Percentiles rank a stretch among this genome's conserved stretches.
Evolutionary conservation across 2,113 vertebrate genomes (phyloP).

Genomic region (Recurvirostra avosetta): DNA sequence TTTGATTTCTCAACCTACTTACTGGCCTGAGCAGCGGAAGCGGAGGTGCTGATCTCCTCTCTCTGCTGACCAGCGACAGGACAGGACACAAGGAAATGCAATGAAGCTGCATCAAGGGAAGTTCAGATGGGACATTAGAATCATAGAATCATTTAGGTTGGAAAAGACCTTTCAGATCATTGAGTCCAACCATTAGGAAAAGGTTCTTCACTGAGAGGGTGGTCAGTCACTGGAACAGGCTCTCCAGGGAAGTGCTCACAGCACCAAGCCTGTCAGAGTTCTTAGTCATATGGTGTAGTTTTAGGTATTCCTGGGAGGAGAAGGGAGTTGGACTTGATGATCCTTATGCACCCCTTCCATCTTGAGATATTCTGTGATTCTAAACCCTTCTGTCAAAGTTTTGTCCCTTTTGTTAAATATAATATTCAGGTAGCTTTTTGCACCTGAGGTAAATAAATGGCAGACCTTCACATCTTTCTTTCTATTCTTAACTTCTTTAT

Average conservation of each 20-base stretch:
- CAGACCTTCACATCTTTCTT: background rate
- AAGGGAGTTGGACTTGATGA: too few species aligned
- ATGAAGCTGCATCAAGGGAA: background rate
- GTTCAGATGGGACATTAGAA: background rate
- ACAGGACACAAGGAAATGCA: background rate
- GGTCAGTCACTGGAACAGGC: too few species aligned
- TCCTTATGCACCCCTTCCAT: background rate
- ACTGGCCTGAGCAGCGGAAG: background rate
- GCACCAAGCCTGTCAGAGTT: too few species aligned
- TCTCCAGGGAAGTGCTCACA: too few species aligned
- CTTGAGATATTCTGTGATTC: background rate
- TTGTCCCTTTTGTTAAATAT: background rate
- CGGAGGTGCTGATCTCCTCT: background rate
- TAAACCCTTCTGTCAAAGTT: background rate
- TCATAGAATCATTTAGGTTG: background rate
- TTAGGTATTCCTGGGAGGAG: too few species aligned
- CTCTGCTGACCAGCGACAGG: background rate
- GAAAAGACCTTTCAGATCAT: too few species aligned
- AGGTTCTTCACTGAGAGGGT: too few species aligned
- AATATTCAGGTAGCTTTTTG: background rate
- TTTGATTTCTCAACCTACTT: background rate
- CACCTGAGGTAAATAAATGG: background rate
- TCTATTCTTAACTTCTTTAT: background rate
- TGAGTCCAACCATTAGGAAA: too few species aligned
- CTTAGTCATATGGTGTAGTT: too few species aligned